Percentiles rank a stretch among this genome's conserved stretches.
Evolutionary conservation across 2,113 vertebrate genomes (phyloP).

Genomic region (Perognathus longimembris): DNA sequence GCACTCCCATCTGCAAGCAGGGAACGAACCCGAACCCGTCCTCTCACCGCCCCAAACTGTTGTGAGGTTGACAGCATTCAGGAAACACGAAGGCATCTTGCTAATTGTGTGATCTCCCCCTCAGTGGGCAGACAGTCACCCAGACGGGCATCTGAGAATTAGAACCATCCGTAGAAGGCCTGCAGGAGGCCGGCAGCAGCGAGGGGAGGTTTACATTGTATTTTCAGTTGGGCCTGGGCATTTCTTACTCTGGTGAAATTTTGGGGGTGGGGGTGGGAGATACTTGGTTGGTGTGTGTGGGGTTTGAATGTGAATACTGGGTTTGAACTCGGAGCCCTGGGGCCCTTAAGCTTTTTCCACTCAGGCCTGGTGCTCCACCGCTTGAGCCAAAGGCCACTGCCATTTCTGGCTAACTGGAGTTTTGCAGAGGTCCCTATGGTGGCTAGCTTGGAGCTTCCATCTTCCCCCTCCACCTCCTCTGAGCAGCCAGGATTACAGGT

Average conservation of each 20-base stretch:
- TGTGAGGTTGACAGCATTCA: conserved; percentile 1
- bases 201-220: background rate
- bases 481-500: no score
- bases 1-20: background rate
- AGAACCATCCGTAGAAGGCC: background rate
- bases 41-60: background rate
- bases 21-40: background rate
- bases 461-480: no score
- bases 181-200: no score
- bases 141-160: background rate
- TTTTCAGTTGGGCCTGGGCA: background rate
- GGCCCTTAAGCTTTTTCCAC: no score
- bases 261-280: background rate
- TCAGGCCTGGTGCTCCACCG: no score
- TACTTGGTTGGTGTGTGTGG: background rate
- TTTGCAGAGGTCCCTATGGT: no score
- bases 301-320: no score
- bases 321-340: no score
- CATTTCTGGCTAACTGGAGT: no score
- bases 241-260: background rate
- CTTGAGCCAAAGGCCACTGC: no score
- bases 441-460: no score
- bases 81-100: background rate
- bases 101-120: background rate
- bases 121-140: background rate